These are phyloP conservation scores for Procavia capensis DNA, from an alignment of 2,113 vertebrate genomes.

Conservation along the genomic window DNA sequence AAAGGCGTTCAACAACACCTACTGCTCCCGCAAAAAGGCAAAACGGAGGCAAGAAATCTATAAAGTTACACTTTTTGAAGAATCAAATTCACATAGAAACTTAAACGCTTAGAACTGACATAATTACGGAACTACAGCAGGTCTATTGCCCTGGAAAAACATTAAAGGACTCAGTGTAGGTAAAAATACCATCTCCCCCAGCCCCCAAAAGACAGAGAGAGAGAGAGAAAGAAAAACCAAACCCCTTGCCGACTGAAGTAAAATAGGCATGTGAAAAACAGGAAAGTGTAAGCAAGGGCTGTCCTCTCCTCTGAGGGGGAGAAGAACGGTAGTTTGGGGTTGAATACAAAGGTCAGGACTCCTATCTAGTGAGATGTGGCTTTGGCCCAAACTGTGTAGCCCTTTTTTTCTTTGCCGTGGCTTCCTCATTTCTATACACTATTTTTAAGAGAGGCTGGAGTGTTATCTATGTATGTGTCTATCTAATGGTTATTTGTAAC, in stretches of 20 bases:
- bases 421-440: neutral
- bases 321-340: neutral
- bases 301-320: neutral
- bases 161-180: no score
- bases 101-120: neutral
- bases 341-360: neutral
- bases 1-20: neutral
- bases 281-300: neutral
- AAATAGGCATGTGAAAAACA: neutral
- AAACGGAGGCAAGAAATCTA: neutral
- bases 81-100: neutral
- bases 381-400: neutral
- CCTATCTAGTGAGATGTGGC: neutral
- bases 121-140: neutral
- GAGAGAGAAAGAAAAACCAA: no score
- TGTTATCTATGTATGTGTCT: no score
- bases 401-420: neutral
- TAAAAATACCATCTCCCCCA: no score
- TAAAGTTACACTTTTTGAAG: neutral
- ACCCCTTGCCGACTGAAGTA: no score
- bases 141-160: neutral
- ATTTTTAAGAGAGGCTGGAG: neutral
- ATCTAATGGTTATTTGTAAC: neutral
- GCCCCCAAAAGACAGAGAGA: no score
- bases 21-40: neutral